Base-by-base conservation (phyloP, 2,113 vertebrate genomes). In the Bolborhynchus lineola region DNA sequence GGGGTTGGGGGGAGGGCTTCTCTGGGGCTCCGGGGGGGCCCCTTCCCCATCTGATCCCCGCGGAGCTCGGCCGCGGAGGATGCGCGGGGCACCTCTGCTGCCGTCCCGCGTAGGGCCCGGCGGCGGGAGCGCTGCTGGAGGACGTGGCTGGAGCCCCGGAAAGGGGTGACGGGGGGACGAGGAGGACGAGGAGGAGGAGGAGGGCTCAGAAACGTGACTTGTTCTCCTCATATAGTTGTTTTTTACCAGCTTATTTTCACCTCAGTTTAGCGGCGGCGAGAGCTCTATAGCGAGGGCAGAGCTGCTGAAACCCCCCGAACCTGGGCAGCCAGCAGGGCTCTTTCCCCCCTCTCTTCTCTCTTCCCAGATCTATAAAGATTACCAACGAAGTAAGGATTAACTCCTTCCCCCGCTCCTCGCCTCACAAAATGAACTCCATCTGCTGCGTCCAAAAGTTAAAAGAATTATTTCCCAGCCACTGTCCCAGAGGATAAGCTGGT, bases 391-490 rank as follows among this genome's bases (percentile, higher is more conserved):
- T 89, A 33, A 88, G 95, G 68, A 84, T 86, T 57, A 92, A 64
- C 47, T 85, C 60, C 13, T 67, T 28, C 29, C 17, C 49, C 50
- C 18, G 16, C 49, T 33, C 42, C 41, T 41, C 29, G 53, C 55
- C 37, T 68, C 39, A 41, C 52, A 47, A 64, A 71, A 92, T 44
- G 19, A 94, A 78, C 37, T 91, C 46, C 67, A 42, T 44, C 41
- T 87, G 67, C 63, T 74, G 87, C 57, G 21, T 63, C 86, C 76
- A 9, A 19, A 94, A 95, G 60, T 97, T 94, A 25, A 52, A 69
- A 53, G 35, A 79, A 63, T 92, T 63, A 29, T 79, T 88, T 86
- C 19, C 49, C 39, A 14, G 39, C 25, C 37, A 2, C 92, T 95
- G 94, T 26, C 53, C 42, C 63, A 24, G 55, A 70, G 53, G 60